Base-by-base conservation (phyloP, 1,140 invertebrate genomes). In the Amphibalanus amphitrite region DNA sequence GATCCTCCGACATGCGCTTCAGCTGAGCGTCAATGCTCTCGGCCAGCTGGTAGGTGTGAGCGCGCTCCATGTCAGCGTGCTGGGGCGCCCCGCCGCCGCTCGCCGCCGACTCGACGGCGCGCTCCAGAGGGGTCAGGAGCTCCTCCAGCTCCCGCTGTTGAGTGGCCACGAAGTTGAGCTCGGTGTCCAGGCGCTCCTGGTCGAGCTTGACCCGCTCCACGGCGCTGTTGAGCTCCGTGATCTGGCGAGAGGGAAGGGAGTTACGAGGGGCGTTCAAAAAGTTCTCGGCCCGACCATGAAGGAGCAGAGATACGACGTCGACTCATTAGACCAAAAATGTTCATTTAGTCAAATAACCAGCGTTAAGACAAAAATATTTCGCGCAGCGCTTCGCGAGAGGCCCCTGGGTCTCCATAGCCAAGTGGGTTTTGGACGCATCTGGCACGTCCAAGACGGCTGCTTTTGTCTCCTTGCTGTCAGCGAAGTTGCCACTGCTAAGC, bases 61-160 rank as follows among this genome's bases (percentile, higher is more conserved):
- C 91, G 70, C 93, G 84, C 79, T 95, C 92, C 0, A 91, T 85
- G 80, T 95, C 93, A 0, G 88, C 87, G 29, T 88, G 85, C 0
- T 88, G 86, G 3, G 13, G 69, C 28, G 30, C 29, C 89, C 84
- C 72, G 86, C 86, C 70, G 77, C 47, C 23, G 20, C 47, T 20
- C 1, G 13, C 47, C 13, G 47, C 47, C 47, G 47, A 26, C 65
- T 67, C 65, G 0, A 83, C 76, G 28, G 79, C 78, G 74, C 89
- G 89, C 80, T 97, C 93, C 47, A 97, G 80, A 0, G 93, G 92
- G 0, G 84, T 82, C 23, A 97, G 82, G 40, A 93, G 83, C 73
- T 95, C 91, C 79, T 96, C 92, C 6, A 97, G 80, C 78, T 98
- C 95, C 74, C 89, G 88, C 80, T 97, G 94, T 77, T 97, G 94